These are phyloP conservation scores for Tetramorium simillimum DNA, from an alignment of 1,140 invertebrate species.

Conservation along the genomic window DNA sequence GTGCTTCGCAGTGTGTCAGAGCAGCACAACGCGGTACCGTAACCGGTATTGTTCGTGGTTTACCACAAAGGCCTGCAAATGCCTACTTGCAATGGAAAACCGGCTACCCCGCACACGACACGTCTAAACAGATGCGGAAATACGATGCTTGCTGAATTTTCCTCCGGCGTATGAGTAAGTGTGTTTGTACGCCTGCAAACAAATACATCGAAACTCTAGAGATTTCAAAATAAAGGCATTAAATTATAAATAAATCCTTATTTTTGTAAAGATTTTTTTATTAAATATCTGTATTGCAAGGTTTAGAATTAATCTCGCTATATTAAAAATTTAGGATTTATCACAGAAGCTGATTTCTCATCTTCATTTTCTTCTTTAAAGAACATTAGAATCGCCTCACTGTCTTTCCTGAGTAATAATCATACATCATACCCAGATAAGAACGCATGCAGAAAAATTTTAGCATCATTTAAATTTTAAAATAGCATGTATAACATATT, in stretches of 20 bases:
- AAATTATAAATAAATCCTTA: background rate
- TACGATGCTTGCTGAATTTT: slow-evolving; percentile 71
- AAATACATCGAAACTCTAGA: background rate
- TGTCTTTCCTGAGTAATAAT: background rate
- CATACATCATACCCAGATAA: background rate
- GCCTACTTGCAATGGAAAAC: slow-evolving; percentile 80
- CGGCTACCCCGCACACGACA: slow-evolving; percentile 58
- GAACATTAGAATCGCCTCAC: background rate
- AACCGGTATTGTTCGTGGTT: slow-evolving; percentile 80
- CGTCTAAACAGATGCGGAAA: slow-evolving; percentile 82
- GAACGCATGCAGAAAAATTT: too few species aligned
- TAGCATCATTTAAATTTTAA: too few species aligned
- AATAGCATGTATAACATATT: too few species aligned
- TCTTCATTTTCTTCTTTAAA: background rate
- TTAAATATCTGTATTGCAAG: background rate
- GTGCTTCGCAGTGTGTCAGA: slow-evolving; percentile 41
- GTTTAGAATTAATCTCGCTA: background rate
- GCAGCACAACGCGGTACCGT: slow-evolving; percentile 43
- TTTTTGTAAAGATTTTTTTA: background rate
- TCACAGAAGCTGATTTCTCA: background rate
- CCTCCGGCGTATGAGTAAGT: background rate
- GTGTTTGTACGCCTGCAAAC: background rate
- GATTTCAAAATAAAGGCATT: too few species aligned
- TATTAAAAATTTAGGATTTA: background rate
- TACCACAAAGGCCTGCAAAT: slow-evolving; percentile 83